phyloP scores from a whole-genome alignment of 2,888 invertebrate genomes.

The Athrips mouffetella region DNA sequence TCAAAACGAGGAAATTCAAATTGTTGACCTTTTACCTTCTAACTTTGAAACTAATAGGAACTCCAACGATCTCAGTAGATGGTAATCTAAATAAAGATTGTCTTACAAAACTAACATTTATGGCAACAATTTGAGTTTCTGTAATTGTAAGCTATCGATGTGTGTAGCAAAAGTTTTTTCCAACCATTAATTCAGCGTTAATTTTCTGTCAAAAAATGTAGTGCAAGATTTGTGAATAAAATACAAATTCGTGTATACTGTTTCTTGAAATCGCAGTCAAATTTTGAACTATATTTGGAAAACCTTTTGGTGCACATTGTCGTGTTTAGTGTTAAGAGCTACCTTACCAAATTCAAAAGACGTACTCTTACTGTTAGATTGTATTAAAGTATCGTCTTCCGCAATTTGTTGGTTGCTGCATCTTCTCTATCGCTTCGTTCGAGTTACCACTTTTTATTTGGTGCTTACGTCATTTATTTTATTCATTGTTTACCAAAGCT shows the following conservation, averaged over 20 bases:
- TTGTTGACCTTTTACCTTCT: too few relatives aligned
- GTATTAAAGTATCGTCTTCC: conserved; percentile 8
- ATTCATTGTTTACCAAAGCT: conserved; percentile 58
- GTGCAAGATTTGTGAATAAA: background rate
- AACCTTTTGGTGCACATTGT: conserved; percentile 1
- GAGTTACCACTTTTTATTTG: conserved; percentile 43
- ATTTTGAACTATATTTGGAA: too few relatives aligned
- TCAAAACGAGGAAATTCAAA: too few relatives aligned
- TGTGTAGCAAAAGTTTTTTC: background rate
- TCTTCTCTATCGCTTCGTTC: conserved; percentile 52
- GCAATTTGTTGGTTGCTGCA: conserved; percentile 30
- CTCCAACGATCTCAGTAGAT: conserved; percentile 9
- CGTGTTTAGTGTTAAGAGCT: conserved; percentile 18
- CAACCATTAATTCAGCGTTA: too few relatives aligned
- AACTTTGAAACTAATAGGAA: conserved; percentile 8
- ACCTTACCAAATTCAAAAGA: conserved; percentile 24
- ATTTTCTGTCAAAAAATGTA: too few relatives aligned
- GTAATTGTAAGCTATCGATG: background rate
- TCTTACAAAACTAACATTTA: background rate
- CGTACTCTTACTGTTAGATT: conserved; percentile 10
- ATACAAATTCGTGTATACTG: background rate
- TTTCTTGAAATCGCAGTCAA: too few relatives aligned
- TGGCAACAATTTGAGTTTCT: conserved; percentile 1
- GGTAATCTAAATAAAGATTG: too few relatives aligned
- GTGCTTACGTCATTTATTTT: conserved; percentile 33